Base-by-base conservation (phyloP, 1,140 invertebrate genomes). In the Meloidogyne floridensis region DNA sequence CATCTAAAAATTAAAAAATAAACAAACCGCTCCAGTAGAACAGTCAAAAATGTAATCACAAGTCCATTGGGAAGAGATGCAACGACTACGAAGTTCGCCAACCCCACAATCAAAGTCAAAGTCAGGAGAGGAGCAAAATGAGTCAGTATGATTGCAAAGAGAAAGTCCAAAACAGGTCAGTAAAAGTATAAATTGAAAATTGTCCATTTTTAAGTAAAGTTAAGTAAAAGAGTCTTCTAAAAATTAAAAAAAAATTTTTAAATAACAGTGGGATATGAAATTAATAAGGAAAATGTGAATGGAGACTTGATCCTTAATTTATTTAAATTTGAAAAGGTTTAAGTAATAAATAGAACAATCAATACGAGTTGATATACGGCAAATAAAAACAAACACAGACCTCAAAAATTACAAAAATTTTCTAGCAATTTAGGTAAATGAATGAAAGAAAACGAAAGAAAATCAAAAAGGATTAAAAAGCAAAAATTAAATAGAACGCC, bases 41-140 rank as follows among this genome's bases (percentile, higher is more conserved):
- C 75, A 76, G 53, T 76, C 75, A 69, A 43, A 76, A 43, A 76
- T 54, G 15, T 76, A 15, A 69, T 76, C 75, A 56, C 75, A 76
- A 69, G 32, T 56, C 75, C 75, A 76, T 56, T 56, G 56, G 6
- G 15, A 18, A 8, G 32, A 43, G n/a, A 76, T 76, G 15, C 75
- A 76, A 11, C 75, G 75, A 32, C 15, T 76, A 42, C 51, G 51
- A 20, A 76, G 47, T 56, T 76, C 75, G 11, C 75, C 75, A 42
- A 65, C 51, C 42, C 75, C 75, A 54, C 75, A 76, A n/a, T 76
- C 75, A 56, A 56, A 76, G 43, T 76, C 75, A 65, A 65, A 65
- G 56, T 65, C 56, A 65, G 56, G n/a, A n/a, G n/a, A n/a, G n/a
- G n/a, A n/a, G n/a, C n/a, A n/a, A n/a, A n/a, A n/a, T n/a, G n/a